Base-by-base conservation (phyloP, 1,140 invertebrate genomes). In the Anthonomus grandis region DNA sequence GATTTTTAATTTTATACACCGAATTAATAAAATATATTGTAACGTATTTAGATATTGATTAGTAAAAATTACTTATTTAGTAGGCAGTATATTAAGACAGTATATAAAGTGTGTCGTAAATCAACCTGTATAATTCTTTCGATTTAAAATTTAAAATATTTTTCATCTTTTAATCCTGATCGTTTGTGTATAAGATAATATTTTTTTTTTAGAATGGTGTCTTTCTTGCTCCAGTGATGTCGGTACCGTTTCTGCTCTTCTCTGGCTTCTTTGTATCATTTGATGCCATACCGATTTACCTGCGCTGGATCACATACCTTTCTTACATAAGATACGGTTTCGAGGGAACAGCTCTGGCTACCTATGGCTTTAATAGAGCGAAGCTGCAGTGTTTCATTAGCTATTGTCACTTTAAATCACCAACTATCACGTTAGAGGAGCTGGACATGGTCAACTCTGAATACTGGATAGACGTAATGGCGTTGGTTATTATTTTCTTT, bases 261-360 rank as follows among this genome's bases (percentile, higher is more conserved):
- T 91, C 89, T 45, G 95, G 95, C 9, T 98, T 98, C 83, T 97
- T 98, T 75, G 94, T 97, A 15, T 95, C 92, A 56, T 94, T 97
- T 74, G 91, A 95, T 68, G 93, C 93, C 0, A 97, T 98, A 63
- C 95, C 95, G 0, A 83, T 90, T 3, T 97, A 97, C 70, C 78
- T 98, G 37, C 81, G 93, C 58, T 97, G 94, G 93, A 89, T 98
- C 57, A 95, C 94, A 0, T 97, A 97, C 74, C 76, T 95, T 0
- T 95, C 92, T 9, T 98, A 97, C 73, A 93, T 97, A 52, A 81
- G 94, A 70, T 98, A 97, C 69, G 90, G 93, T 17, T 97, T 97
- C 73, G 94, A 97, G 77, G 91, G 92, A 13, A 93, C 91, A 0
- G 85, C 95, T 2, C 80, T 96, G n/a, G 90, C 93, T 1, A 93